Base-by-base conservation (phyloP, 2,888 invertebrate species). In the Lycaena phlaeas region DNA sequence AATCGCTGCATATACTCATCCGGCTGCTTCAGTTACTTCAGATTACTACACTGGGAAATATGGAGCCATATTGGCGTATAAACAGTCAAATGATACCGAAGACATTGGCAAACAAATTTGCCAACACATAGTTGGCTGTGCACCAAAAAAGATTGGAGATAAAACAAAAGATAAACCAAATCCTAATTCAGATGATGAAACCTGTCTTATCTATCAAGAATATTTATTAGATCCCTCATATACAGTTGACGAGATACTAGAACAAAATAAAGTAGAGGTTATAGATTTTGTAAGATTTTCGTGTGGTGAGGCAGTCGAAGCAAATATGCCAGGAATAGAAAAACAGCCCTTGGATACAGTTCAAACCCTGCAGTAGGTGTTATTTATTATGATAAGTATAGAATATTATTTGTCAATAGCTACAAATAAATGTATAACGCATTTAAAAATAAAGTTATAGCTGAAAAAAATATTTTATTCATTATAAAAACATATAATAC, bases 61-160 rank as follows among this genome's bases (percentile, higher is more conserved):
- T 68, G 97, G 94, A 18, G 92, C 95, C 0, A 62, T 97, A 34
- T 81, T 97, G 1, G 93, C 93, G 14, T 90, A 92, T 60, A 88
- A 81, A 63, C 85, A 76, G 55, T 59, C 58, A 36, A 64, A 53
- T 41, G 73, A 61, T 34, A 57, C 65, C 1, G 73, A 85, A 31
- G 75, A 84, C 41, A 59, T 93, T 6, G 92, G 92, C 11, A 88
- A 88, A 52, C 90, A 94, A 58, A 68, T 98, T 4, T 96, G 96
- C 64, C 97, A 97, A 66, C 98, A 98, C 62, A 90, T 98, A 56
- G 94, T 98, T 14, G 96, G 95, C 18, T 90, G 95, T 88, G 92
- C 92, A 55, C 96, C 96, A 0, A 68, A 60, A 26, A 92, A 90
- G 76, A 87, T 95, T 45, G 95, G 95, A 1, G 70, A 87, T 50